Conservation (phyloP, 92 coral and sea anemone genomes). For the Epizoanthus scotinus region DNA sequence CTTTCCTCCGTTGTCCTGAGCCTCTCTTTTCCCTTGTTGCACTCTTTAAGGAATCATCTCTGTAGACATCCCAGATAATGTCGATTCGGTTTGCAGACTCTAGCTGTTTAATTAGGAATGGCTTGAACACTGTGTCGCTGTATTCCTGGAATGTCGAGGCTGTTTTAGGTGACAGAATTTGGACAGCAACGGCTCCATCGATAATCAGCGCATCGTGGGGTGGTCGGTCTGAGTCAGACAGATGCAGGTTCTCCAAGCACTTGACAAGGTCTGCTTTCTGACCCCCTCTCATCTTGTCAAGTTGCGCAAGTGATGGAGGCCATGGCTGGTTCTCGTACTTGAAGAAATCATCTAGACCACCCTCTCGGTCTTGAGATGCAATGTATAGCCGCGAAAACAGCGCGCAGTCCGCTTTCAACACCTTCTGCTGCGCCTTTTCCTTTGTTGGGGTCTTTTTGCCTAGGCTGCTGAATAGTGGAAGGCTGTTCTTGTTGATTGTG, state of each 20-base stretch:
- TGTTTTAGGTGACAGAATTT: conserved; percentile 27
- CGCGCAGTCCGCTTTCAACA: conserved; percentile 55
- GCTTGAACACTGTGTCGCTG: conserved; percentile 41
- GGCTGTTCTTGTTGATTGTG: conserved; percentile 40
- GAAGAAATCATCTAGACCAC: conserved; percentile 50
- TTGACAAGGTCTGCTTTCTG: conserved; percentile 38
- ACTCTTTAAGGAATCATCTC: conserved; percentile 32
- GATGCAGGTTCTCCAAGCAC: neutral
- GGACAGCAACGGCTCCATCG: conserved; percentile 43
- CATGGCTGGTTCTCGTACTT: conserved; percentile 64
- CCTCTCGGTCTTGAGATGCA: conserved; percentile 60
- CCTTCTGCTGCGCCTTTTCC: conserved; percentile 40
- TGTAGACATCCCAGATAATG: conserved; percentile 36
- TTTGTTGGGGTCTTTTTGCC: conserved; percentile 32
- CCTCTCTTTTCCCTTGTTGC: conserved; percentile 47
- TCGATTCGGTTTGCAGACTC: conserved; percentile 11
- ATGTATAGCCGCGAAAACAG: conserved; percentile 59
- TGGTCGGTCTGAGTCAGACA: neutral
- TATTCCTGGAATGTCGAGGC: conserved; percentile 29
- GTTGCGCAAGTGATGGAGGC: conserved; percentile 52
- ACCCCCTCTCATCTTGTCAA: conserved; percentile 36
- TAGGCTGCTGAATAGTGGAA: conserved; percentile 19
- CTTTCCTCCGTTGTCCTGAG: conserved; percentile 42
- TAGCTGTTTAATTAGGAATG: conserved; percentile 3
- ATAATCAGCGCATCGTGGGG: neutral